Conservation (phyloP, 2,888 invertebrate genomes). For the Hipparchia semele region DNA sequence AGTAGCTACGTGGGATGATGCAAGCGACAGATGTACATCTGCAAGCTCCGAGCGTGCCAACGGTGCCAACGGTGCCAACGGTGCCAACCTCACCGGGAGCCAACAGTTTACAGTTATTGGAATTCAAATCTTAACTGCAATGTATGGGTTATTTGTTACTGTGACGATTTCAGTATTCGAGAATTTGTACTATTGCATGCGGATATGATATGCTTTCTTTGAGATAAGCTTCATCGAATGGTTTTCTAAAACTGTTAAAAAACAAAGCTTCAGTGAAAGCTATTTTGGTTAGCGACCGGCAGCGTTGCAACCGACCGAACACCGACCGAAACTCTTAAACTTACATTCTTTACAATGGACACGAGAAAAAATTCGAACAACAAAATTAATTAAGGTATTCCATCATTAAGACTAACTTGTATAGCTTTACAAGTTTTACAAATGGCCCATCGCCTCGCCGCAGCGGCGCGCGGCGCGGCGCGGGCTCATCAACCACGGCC, state of each 20-base stretch:
- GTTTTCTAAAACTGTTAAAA: no score
- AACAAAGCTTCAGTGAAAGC: no score
- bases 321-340: not conserved
- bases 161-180: no score
- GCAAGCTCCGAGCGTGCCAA: not conserved
- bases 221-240: no score
- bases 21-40: not conserved
- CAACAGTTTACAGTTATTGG: not conserved
- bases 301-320: no score
- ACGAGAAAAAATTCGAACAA: not conserved
- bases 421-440: not conserved
- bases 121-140: not conserved
- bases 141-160: no score
- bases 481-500: not conserved
- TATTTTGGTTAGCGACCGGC: no score
- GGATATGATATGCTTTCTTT: no score
- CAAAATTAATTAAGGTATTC: not conserved
- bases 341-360: no score
- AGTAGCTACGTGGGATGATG: not conserved
- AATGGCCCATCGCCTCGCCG: not conserved
- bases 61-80: no score
- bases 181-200: no score
- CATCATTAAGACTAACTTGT: not conserved
- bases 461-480: not conserved
- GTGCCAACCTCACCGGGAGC: not conserved